Base-by-base conservation (phyloP, 2,113 vertebrate species). In the Alligator sinensis region DNA sequence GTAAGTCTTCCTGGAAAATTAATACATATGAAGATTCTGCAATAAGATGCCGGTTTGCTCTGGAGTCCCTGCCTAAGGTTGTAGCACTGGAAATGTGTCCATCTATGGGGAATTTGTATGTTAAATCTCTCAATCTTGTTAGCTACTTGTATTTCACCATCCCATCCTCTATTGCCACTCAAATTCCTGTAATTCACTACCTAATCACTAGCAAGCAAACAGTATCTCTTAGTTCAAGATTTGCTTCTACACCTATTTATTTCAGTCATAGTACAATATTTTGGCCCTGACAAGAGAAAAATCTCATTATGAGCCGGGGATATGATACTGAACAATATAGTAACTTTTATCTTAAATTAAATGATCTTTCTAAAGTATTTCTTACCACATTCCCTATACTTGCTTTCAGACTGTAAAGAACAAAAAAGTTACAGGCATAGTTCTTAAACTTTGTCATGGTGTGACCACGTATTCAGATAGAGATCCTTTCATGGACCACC, bases 281-380 rank as follows among this genome's bases (percentile, higher is more conserved):
- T 80, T 88, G 19, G 63, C 63, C 11, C n/a, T 81, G 58, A 4
- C 17, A 61, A 90, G 87, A 19, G 17, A 13, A 86, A 89, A 88
- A 85, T 25, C 22, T 60, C 5, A 58, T 4, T 0, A 9, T 68
- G 30, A 68, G 17, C 19, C 34, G 8, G 34, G 15, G 30, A 0
- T 47, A 47, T 24, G 72, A 13, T 83, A 11, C 19, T 68, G 64
- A 8, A 85, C 12, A 74, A 3, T 3, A 3, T 60, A 17, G 5
- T 66, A 66, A 86, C 91, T 85, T 78, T 85, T 28, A 54, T 83
- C 88, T 90, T 54, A 83, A 28, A 60, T 80, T 78, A 54, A 91
- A 1, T 0, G 62, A 80, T 78, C n/a, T 28, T 14, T 88, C 22
- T 90, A 55, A 47, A 47, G 7, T 75, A 78, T 85, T 80, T 81